Conservation (phyloP, 2,888 invertebrate species). For the Griposia aprilina region DNA sequence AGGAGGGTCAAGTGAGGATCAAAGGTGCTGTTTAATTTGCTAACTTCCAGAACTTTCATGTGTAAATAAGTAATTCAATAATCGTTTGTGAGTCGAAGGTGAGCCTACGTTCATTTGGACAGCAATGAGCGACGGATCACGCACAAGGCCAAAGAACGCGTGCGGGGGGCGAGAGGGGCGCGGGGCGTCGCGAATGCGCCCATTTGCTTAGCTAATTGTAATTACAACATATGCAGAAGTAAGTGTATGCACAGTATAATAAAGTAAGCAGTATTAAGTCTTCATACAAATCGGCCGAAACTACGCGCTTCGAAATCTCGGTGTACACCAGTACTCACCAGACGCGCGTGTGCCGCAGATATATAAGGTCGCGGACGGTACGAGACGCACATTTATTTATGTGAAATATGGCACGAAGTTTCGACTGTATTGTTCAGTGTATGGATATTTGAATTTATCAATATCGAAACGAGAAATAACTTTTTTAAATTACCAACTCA, state of each 20-base stretch:
- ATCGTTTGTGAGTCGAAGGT: conserved; percentile 31
- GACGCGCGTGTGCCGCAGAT: too few relatives aligned
- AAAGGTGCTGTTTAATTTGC: conserved; percentile 14
- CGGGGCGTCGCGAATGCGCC: conserved; percentile 21
- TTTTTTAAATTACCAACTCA: too few relatives aligned
- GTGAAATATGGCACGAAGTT: too few relatives aligned
- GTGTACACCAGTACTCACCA: too few relatives aligned
- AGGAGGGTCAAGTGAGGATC: conserved; percentile 27
- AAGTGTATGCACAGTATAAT: not conserved
- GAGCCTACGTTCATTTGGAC: conserved; percentile 10
- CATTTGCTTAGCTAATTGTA: conserved; percentile 35
- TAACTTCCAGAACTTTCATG: conserved; percentile 17
- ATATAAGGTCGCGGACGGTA: too few relatives aligned
- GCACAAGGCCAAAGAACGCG: not conserved
- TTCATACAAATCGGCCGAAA: too few relatives aligned
- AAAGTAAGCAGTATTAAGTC: too few relatives aligned
- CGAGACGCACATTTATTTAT: too few relatives aligned
- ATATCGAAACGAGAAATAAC: too few relatives aligned
- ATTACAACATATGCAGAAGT: conserved; percentile 48
- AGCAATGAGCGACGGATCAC: not conserved
- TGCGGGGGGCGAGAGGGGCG: not conserved
- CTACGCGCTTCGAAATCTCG: too few relatives aligned
- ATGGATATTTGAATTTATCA: too few relatives aligned
- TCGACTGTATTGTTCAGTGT: too few relatives aligned
- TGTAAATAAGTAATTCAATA: not conserved